Evolutionary conservation across 1,140 invertebrate species (phyloP).

Genomic region (Pseudomyrmex concolor): DNA sequence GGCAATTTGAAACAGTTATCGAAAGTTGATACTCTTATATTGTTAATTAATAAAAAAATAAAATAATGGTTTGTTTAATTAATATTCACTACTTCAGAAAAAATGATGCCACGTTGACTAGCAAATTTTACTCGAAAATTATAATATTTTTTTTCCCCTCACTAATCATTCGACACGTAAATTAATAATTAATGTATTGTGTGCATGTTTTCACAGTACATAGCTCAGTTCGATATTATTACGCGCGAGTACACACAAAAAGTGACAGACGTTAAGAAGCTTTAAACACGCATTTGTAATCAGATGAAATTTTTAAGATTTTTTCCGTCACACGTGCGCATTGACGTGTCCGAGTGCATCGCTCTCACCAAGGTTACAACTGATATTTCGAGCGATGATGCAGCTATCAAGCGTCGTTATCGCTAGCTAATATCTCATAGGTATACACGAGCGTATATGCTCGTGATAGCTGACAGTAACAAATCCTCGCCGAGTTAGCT

Average conservation of each 20-base stretch:
- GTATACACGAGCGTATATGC: not conserved
- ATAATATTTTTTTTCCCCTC: not conserved
- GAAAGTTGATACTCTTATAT: too few species aligned
- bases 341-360: not conserved
- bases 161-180: too few species aligned
- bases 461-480: constrained; percentile 37
- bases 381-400: constrained; percentile 2
- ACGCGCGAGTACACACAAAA: not conserved
- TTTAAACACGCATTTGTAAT: not conserved
- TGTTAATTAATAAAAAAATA: too few species aligned
- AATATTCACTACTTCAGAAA: too few species aligned
- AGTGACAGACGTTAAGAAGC: constrained; percentile 15
- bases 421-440: constrained; percentile 6
- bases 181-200: too few species aligned
- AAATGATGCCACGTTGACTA: too few species aligned
- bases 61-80: too few species aligned
- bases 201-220: not conserved
- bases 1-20: too few species aligned
- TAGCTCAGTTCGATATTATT: not conserved
- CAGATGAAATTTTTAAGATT: constrained; percentile 37
- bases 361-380: not conserved
- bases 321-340: constrained; percentile 7
- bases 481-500: constrained; percentile 42
- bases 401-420: not conserved
- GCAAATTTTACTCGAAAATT: not conserved